Conservation (phyloP, 2,888 invertebrate species). For the Halictus quadricinctus region DNA sequence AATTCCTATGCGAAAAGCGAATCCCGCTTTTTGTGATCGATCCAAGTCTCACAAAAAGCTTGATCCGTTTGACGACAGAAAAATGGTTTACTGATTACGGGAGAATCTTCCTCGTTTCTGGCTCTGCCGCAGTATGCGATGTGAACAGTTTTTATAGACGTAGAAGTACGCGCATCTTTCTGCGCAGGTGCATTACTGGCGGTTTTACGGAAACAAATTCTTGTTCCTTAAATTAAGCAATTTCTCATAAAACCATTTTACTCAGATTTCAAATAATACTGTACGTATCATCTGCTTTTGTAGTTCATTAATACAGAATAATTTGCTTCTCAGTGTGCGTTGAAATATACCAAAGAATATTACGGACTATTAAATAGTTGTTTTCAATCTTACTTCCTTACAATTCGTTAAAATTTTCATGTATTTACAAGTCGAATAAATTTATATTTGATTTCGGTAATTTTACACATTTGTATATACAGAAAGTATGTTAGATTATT, state of each 20-base stretch:
- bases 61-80: conserved; percentile 83
- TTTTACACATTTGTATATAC: background rate
- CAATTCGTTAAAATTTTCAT: background rate
- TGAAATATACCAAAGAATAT: background rate
- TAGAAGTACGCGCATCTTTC: conserved; percentile 56
- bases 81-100: conserved; percentile 79
- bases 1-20: conserved; percentile 82
- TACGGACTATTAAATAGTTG: background rate
- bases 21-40: conserved; percentile 83
- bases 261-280: background rate
- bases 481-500: background rate
- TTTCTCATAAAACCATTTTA: background rate
- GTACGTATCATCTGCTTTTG: background rate
- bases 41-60: conserved; percentile 82
- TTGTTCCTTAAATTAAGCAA: background rate
- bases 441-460: background rate
- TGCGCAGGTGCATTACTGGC: conserved; percentile 65
- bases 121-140: conserved; percentile 64
- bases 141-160: conserved; percentile 55
- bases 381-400: background rate
- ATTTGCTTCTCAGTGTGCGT: no score
- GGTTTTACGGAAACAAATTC: conserved; percentile 52
- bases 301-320: no score
- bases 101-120: conserved; percentile 74
- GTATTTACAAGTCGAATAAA: background rate